Base-by-base conservation (phyloP, 2,113 vertebrate species). In the Gila orcuttii region DNA sequence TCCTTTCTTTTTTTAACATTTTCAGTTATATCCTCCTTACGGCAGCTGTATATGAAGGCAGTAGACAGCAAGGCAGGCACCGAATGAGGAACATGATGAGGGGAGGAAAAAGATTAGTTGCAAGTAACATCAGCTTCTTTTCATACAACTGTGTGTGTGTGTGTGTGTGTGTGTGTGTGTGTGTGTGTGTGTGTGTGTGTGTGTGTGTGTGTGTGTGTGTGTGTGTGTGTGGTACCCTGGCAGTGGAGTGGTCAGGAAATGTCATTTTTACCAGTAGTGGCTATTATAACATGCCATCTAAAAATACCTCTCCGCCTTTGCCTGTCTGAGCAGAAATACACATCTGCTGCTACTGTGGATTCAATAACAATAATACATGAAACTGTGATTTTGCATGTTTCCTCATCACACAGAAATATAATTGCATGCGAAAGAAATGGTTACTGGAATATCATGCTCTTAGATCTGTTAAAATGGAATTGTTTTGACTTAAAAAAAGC, bases 261-360 rank as follows among this genome's bases (percentile, higher is more conserved):
- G 39, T 50, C 19, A 64, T 77, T 77, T 84, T 83, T 59, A 78
- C 28, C 47, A 79, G 42, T 57, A 69, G 62, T 79, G 74, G 75
- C 77, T 84, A 79, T 84, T 87, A 87, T 74, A 79, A 84, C 64
- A 84, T 78, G 68, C 62, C 74, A 79, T 71, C 82, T 73, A 84
- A 84, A 87, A 87, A 87, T 87, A 87, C 33, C 57, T 50, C 10
- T 60, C 75, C 25, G 42, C 23, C 45, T 81, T 64, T 86, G 52
- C 77, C 77, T 75, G 42, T 66, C 57, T 77, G 86, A 17, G 39
- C 39, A 71, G n/a, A 69, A 76, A 28, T 19, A 28, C 79, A 87
- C 75, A 78, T 69, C 76, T 83, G 79, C 52, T 77, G 28, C 74
- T 68, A 42, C 81, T 71, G 6, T 21, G 52, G 52, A 47, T 73